Percentiles rank a stretch among this genome's conserved stretches.
Conservation (phyloP, 2,113 vertebrate genomes). For the Platycercus adscitus region DNA sequence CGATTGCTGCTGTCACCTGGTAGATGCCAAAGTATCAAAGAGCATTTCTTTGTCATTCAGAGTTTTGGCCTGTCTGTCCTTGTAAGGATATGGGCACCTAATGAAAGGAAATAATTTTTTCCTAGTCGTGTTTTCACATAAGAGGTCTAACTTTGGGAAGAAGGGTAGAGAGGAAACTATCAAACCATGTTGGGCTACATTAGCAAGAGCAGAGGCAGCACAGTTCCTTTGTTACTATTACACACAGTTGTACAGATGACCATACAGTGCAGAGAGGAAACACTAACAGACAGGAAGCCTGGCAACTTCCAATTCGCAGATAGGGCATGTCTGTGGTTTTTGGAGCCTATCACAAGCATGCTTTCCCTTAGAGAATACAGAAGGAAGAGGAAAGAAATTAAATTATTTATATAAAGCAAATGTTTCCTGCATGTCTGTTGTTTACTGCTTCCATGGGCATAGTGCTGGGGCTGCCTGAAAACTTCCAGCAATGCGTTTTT, state of each 20-base stretch:
- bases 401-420: neutral
- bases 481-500: neutral
- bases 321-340: neutral
- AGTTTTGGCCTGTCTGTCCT: neutral
- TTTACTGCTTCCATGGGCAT: neutral
- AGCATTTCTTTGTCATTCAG: neutral
- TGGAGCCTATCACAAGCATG: neutral
- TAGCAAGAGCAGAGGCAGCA: neutral
- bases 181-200: neutral
- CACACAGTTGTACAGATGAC: neutral
- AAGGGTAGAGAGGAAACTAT: neutral
- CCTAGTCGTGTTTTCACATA: neutral
- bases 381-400: neutral
- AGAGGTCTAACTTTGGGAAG: neutral
- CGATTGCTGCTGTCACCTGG: neutral
- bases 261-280: neutral
- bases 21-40: neutral
- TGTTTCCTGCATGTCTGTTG: neutral
- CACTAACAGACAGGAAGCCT: constrained; percentile 12
- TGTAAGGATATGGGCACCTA: neutral
- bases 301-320: neutral
- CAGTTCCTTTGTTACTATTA: neutral
- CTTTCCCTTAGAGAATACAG: neutral
- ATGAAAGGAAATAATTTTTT: neutral
- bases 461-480: neutral